Base-by-base conservation (phyloP, 2,113 vertebrate species). In the Prochilodus magdalenae region DNA sequence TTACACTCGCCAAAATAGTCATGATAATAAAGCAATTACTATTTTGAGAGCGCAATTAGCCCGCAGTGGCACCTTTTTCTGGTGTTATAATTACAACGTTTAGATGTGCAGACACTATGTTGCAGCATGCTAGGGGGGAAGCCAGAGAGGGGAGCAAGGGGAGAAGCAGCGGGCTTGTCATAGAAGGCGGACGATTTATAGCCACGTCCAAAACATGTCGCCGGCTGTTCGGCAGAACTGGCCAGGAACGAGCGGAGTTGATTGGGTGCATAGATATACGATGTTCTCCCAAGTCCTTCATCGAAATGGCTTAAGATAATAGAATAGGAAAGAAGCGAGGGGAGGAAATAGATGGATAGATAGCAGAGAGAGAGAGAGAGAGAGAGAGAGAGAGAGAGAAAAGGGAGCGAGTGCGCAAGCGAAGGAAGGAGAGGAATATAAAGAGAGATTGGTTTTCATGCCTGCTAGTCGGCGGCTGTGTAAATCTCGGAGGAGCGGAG, bases 401-500 rank as follows among this genome's bases (percentile, higher is more conserved):
- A 5, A 84, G 81, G 85, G 65, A 77, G 79, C 78, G 60, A 83
- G 65, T 67, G 72, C n/a, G n/a, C n/a, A n/a, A 85, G 60, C 33
- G 29, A 66, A 65, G 71, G 69, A 70, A 53, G 27, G 78, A 75
- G 77, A 81, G 81, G 78, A 74, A 81, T 84, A 67, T 89, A 87
- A 77, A 90, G 89, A 91, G 90, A 92, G 92, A 94, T 96, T 94
- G 93, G 92, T 93, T 94, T 94, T 94, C 93, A 96, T 94, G 93
- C 92, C 92, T 95, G 95, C 87, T 93, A 95, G 91, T 95, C 91
- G 94, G 93, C 92, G 89, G 95, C 92, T 94, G 92, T 94, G 13
- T 95, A 94, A 94, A 95, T 96, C 96, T 97, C 94, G 88, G 87
- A 94, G 96, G 94, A 94, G 93, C 92, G 89, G 91, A 93, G 92